These are phyloP conservation scores for Catamblyrhynchus diadema DNA, from an alignment of 2,797 vertebrate species.

Conservation along the genomic window DNA sequence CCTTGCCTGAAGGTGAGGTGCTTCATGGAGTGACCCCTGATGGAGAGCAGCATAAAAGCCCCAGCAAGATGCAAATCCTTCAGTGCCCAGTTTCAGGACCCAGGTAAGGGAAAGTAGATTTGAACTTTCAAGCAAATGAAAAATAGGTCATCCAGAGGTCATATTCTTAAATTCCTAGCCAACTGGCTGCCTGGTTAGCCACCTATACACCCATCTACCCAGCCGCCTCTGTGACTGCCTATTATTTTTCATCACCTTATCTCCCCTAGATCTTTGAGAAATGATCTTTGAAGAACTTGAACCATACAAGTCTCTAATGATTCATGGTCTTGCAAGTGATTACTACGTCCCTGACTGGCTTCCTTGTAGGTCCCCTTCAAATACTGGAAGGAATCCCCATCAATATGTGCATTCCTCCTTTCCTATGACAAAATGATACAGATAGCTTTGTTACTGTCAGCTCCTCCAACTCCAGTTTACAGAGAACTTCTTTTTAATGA, in stretches of 20 bases:
- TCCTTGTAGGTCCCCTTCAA: background rate
- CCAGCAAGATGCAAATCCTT: background rate
- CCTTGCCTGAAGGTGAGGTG: fast-evolving
- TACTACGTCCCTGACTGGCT: background rate
- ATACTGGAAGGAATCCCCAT: background rate
- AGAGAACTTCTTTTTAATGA: background rate
- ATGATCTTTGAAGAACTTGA: background rate
- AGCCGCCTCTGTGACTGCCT: background rate
- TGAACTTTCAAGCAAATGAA: background rate
- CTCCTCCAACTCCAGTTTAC: background rate
- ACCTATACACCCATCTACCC: background rate
- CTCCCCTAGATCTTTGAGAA: background rate
- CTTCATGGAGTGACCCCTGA: background rate
- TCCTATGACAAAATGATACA: background rate
- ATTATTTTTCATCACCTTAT: background rate
- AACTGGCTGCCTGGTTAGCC: background rate
- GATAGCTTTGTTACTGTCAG: background rate
- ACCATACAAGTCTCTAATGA: background rate
- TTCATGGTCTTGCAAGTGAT: background rate
- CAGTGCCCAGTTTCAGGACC: background rate
- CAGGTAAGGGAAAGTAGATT: background rate
- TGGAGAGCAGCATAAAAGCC: background rate
- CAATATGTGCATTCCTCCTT: background rate
- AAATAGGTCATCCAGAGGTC: background rate
- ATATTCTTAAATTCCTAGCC: background rate